Evolutionary conservation across 1,140 invertebrate species (phyloP), one percentile per base, ranked within the genome.

Genomic region (Sipha flava): DNA sequence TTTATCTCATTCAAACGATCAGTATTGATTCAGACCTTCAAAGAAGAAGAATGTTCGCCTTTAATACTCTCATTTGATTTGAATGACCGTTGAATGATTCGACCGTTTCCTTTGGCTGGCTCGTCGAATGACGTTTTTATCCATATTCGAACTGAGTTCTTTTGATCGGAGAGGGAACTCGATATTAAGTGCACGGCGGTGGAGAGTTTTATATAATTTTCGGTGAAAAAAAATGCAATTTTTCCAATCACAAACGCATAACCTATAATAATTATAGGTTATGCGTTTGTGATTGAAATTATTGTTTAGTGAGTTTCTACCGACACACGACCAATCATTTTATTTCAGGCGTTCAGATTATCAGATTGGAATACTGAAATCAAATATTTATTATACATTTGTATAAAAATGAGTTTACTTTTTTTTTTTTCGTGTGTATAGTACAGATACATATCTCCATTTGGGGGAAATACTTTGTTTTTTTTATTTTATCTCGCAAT

Each of bases 1-100:
- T 77, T 77, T 77, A 77, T 77, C 73, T 77, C 34, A 43, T 77
- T 77, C 73, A 57, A 77, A 34, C 52, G 73, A 77, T 77, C 73
- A 52, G 73, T 59, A 77, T 77, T 77, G 73, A 77, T 77, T 77
- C 23, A 34, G 52, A 54, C 73, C 73, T 77, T 59, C 73, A 77
- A 59, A 77, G 73, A 23, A 59, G 34, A 77, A 75, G 45, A 75
- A 77, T 77, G 73, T 34, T 12, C 43, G n/a, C 73, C 52, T 59
- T 77, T 77, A 77, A 77, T 77, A 57, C 52, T 77, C 73, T 47
- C 31, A 31, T 77, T 77, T 37, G 73, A 77, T 77, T 77, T 54
- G 73, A 57, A 77, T 77, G 73, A 77, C 73, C n/a, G n/a, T n/a
- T n/a, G n/a, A n/a, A n/a, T n/a, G n/a, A n/a, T n/a, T n/a, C n/a